Base-by-base conservation (phyloP, 2,113 vertebrate genomes). In the Anolis sagrei region DNA sequence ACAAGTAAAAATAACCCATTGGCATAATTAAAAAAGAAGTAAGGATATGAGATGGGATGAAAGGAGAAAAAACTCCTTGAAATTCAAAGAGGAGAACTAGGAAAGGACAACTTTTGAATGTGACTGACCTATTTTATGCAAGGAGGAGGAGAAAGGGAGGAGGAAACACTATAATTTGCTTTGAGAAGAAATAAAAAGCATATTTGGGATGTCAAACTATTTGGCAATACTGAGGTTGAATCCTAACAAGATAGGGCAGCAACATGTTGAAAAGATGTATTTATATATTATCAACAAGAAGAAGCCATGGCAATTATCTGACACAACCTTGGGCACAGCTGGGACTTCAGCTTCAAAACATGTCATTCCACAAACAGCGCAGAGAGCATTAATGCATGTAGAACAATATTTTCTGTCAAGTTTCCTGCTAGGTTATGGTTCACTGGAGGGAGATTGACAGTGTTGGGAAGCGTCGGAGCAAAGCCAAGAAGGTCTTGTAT, bases 361-460 rank as follows among this genome's bases (percentile, higher is more conserved):
- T 4, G 83, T 89, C 91, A 79, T 44, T 87, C 68, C 76, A 88
- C 89, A 92, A 89, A 79, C 76, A 39, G 18, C 89, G 76, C 0
- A 1, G 68, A 82, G 0, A 0, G 62, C 89, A 86, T 90, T 93
- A 90, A 92, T 90, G 92, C 90, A 89, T 51, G 76, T 81, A 88
- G 86, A 92, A 93, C 92, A 94, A 86, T 92, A 86, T 85, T 95
- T 88, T 86, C 93, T 94, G 93, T 94, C 93, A 93, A 88, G 83
- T 86, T 85, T 89, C 80, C 90, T 93, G 90, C 89, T 88, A 93
- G 86, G 87, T 90, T 11, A 36, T 66, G 77, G 82, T 77, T 90
- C 83, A 85, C 91, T 90, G 86, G 87, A 89, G 85, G 88, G 86
- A 87, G 85, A 25, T 87, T 89, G 91, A 93, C 88, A 88, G 81